phyloP scores from a whole-genome alignment of 2,888 invertebrate species.

The Druceiella hillmani region DNA sequence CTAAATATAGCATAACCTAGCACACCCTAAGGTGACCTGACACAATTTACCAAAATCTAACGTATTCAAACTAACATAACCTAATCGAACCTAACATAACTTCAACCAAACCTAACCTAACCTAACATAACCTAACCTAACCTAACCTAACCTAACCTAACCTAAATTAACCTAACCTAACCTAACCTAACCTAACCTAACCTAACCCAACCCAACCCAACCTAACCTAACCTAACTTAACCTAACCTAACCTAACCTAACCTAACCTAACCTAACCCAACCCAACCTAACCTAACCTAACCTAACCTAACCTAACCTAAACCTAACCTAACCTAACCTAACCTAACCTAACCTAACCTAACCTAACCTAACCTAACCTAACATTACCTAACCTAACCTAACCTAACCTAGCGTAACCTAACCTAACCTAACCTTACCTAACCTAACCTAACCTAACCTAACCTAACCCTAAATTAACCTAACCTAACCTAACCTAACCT shows the following conservation, averaged over 20 bases:
- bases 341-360: slow-evolving; percentile 5
- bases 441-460: slow-evolving; percentile 1
- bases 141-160: slow-evolving; percentile 5
- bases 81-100: neutral
- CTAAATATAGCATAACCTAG: slow-evolving; percentile 1
- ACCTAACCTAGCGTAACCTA: slow-evolving; percentile 6
- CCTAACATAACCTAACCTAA: slow-evolving; percentile 5
- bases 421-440: neutral
- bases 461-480: neutral
- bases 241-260: neutral
- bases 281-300: slow-evolving; percentile 4
- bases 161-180: slow-evolving; percentile 4
- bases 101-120: slow-evolving; percentile 3
- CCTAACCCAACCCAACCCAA: slow-evolving; percentile 4
- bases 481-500: slow-evolving; percentile 5
- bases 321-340: slow-evolving; percentile 7
- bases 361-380: slow-evolving; percentile 5
- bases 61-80: neutral
- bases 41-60: slow-evolving; percentile 2
- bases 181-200: slow-evolving; percentile 5
- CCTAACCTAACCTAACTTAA: slow-evolving; percentile 4
- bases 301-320: slow-evolving; percentile 4
- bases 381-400: slow-evolving; percentile 5
- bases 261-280: slow-evolving; percentile 3
- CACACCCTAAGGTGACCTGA: slow-evolving; percentile 2